Percentiles rank a stretch among this genome's conserved stretches.
These are phyloP conservation scores for Poeciliopsis prolifica DNA, from an alignment of 2,113 vertebrate genomes.

Conservation along the genomic window DNA sequence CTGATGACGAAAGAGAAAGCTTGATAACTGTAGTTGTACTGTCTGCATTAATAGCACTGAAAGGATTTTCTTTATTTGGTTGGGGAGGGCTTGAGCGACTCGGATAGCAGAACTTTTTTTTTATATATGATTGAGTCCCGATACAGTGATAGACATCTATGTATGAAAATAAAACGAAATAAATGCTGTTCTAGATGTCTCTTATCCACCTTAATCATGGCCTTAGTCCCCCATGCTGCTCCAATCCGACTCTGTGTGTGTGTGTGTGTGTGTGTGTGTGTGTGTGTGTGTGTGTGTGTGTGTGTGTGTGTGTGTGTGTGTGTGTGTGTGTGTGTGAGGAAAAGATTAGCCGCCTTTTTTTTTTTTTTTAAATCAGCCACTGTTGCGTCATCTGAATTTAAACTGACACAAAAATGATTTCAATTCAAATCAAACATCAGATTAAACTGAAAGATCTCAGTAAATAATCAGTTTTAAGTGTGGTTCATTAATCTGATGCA, in stretches of 20 bases:
- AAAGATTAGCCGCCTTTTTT: slow-evolving; percentile 33
- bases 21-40: slow-evolving; percentile 64
- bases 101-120: slow-evolving; percentile 67
- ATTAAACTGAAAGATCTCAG: slow-evolving; percentile 3
- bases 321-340: slow-evolving; percentile 25
- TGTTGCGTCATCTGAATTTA: slow-evolving; percentile 11
- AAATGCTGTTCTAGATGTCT: slow-evolving; percentile 61
- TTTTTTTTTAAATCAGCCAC: slow-evolving; percentile 6
- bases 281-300: slow-evolving; percentile 8
- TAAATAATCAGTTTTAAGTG: neutral
- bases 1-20: slow-evolving; percentile 20
- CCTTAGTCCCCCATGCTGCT: slow-evolving; percentile 67
- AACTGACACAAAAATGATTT: neutral
- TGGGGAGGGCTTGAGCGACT: slow-evolving; percentile 27
- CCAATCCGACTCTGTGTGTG: slow-evolving; percentile 26
- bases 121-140: slow-evolving; percentile 64
- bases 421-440: neutral
- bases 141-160: slow-evolving; percentile 54
- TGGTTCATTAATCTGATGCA: neutral
- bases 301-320: slow-evolving; percentile 10
- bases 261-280: slow-evolving; percentile 15
- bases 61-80: slow-evolving; percentile 40
- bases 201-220: slow-evolving; percentile 61
- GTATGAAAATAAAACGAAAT: slow-evolving; percentile 55
- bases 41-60: slow-evolving; percentile 76